Base-by-base conservation (phyloP, 2,888 invertebrate species). In the Dicyrtomina minuta region DNA sequence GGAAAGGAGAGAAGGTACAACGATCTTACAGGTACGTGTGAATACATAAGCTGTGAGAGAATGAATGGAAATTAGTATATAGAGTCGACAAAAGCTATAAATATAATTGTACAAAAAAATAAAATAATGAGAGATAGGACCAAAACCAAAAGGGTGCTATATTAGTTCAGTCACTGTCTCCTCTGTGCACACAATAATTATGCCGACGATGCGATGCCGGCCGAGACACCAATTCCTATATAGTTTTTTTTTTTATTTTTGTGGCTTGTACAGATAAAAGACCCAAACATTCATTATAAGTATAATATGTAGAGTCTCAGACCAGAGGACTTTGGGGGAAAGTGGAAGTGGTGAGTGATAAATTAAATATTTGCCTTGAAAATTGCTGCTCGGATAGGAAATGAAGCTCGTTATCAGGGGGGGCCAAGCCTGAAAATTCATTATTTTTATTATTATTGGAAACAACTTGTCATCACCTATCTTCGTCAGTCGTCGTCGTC, bases 331-430 rank as follows among this genome's bases (percentile, higher is more conserved):
- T 65, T 53, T 17, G 65, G 43, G 22, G 55, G 33, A n/a, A n/a
- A n/a, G n/a, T n/a, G n/a, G n/a, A n/a, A n/a, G 22, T 22, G 55
- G 41, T n/a, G 65, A 65, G 41, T 65, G 65, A 65, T 51, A 64
- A 64, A 64, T 65, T 65, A 65, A 65, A 65, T 65, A 65, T 65
- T 65, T 65, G 55, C 55, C 55, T 65, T 58, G 1, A 33, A 65
- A 39, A 43, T 22, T 62, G n/a, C n/a, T 26, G 62, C 62, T 27
- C 10, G 51, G 26, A 49, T 49, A 49, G 62, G 62, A 62, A 62
- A 62, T 62, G 61, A 46, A 49, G 17, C 51, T 62, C 39, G 49
- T 61, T 46, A 61, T 61, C 22, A 27, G 26, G 27, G 24, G 49
- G 26, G 27, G 24, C 6, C 15, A 13, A 33, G 60, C 10, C 49